Base-by-base conservation (phyloP, 2,797 vertebrate genomes). In the Anguilla anguilla region DNA sequence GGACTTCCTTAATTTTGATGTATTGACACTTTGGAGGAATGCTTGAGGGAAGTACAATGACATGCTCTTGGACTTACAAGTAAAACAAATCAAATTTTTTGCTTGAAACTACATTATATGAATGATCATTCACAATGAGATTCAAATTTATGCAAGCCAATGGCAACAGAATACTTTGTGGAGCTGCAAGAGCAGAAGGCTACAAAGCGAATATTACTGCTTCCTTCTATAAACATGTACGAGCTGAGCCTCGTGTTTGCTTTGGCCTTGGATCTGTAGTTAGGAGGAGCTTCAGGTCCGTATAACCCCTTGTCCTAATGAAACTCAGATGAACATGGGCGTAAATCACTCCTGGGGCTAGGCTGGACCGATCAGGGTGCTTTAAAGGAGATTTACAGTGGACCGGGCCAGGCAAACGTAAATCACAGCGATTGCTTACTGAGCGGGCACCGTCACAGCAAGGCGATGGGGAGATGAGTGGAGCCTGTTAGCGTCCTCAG, bases 341-440 rank as follows among this genome's bases (percentile, higher is more conserved):
- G 77, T 89, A 89, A 86, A 89, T 89, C 86, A 85, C 51, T 77
- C 28, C 19, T 25, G 10, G 28, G 72, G 86, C 43, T 59, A 28
- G 46, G 57, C 49, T 10, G 57, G 86, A 83, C 25, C 9, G 67
- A 69, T 51, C n/a, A 86, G 79, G 69, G 13, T 31, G 69, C 84
- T 61, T 61, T 15, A 61, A 82, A 35, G 28, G 61, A 88, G 89
- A 89, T 91, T 91, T 91, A 88, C 85, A n/a, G 46, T 7, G 35
- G 69, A 86, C 81, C 31, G 86, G 79, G 55, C 64, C 51, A 53
- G 22, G 59, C 7, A 10, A 3, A 17, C 39, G 57, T 91, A 91
- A 89, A 91, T 91, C 89, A 89, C 59, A 7, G 22, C 61, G 49
- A 83, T 83, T 85, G 88, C 79, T 88, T 49, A 64, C 84, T 51